Conservation (phyloP, 1,140 invertebrate genomes). For the Drosophila busckii region DNA sequence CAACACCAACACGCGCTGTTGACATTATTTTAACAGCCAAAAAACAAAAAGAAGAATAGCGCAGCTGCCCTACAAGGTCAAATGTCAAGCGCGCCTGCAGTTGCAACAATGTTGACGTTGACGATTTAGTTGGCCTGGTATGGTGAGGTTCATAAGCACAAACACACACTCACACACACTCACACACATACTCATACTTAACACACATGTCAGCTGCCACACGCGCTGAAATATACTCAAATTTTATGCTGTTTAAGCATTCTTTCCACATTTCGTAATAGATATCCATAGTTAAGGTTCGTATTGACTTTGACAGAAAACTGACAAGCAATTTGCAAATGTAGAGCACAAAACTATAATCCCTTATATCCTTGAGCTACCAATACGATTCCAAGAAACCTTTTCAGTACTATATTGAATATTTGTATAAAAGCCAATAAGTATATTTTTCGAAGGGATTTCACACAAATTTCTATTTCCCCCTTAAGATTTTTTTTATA, state of each 20-base stretch:
- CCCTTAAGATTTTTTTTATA: neutral
- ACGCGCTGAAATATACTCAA: slow-evolving; percentile 17
- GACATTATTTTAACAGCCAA: slow-evolving; percentile 8
- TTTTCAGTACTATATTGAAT: no score
- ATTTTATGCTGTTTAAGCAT: slow-evolving; percentile 47
- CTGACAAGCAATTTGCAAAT: no score
- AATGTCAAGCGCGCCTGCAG: slow-evolving; percentile 47
- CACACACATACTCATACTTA: neutral
- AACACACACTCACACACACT: neutral
- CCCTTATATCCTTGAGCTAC: no score
- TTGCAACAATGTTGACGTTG: slow-evolving; percentile 68
- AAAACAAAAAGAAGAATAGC: neutral
- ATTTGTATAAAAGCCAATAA: no score
- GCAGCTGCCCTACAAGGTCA: slow-evolving; percentile 39
- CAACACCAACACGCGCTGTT: neutral
- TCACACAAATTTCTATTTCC: no score
- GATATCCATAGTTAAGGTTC: slow-evolving; percentile 5
- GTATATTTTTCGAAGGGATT: no score
- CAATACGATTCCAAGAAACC: no score
- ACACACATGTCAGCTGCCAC: slow-evolving; percentile 23
- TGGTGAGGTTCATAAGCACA: slow-evolving; percentile 15
- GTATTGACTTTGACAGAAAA: no score
- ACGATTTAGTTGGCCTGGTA: slow-evolving; percentile 63
- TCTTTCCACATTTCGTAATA: slow-evolving; percentile 32
- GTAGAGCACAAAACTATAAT: no score